Conservation (phyloP, 2,888 invertebrate species). For the Conomelus anceps region DNA sequence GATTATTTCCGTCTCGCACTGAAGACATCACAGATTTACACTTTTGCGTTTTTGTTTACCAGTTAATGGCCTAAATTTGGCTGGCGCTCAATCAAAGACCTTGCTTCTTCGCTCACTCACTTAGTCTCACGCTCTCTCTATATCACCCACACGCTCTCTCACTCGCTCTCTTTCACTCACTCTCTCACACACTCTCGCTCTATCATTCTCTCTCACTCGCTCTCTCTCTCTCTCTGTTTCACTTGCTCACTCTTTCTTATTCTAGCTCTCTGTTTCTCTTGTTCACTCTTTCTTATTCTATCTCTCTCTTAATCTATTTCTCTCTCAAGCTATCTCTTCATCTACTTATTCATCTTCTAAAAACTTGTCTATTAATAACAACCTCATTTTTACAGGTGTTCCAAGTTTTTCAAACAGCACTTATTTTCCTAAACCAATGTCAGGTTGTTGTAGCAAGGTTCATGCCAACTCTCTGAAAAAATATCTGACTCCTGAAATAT, state of each 20-base stretch:
- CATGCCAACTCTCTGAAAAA: too few species aligned
- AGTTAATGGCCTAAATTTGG: background rate
- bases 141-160: too few species aligned
- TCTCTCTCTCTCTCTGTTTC: background rate
- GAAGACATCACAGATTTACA: background rate
- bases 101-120: background rate
- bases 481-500: too few species aligned
- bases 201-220: background rate
- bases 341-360: too few species aligned
- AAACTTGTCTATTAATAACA: too few species aligned
- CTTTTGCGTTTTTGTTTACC: background rate
- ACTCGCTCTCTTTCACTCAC: too few species aligned
- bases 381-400: too few species aligned
- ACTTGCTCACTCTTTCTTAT: background rate
- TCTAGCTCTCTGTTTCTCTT: too few species aligned
- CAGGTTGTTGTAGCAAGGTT: too few species aligned
- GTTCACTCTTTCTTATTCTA: background rate
- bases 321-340: background rate
- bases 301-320: background rate
- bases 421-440: too few species aligned
- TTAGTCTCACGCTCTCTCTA: too few species aligned
- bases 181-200: background rate
- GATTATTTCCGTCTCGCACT: background rate
- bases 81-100: background rate
- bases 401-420: too few species aligned